Conservation (phyloP, 2,113 vertebrate species). For the Empidonax traillii region DNA sequence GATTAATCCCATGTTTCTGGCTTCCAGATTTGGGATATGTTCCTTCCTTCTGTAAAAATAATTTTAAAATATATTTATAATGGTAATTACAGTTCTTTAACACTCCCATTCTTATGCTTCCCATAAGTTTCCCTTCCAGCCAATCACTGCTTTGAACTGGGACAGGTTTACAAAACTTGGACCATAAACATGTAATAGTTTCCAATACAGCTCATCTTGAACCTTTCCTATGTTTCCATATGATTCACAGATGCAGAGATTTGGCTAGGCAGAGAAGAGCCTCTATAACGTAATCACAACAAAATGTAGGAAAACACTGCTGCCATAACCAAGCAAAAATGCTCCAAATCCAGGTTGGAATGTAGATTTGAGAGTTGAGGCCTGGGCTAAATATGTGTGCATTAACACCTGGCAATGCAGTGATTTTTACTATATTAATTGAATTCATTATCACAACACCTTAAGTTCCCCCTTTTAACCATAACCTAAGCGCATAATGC, state of each 20-base stretch:
- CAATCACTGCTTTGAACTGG: background rate
- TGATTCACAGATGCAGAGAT: background rate
- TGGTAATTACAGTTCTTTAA: background rate
- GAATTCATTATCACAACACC: background rate
- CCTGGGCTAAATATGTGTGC: background rate
- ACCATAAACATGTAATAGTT: background rate
- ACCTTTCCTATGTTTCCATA: background rate
- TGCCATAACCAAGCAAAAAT: background rate
- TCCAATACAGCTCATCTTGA: background rate
- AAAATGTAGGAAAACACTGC: fast-evolving
- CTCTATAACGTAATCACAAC: background rate
- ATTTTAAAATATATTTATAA: background rate
- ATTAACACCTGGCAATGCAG: background rate
- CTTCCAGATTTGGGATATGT: background rate
- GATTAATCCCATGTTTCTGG: background rate
- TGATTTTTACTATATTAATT: background rate
- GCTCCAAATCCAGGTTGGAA: background rate
- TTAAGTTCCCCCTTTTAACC: background rate
- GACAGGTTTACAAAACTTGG: background rate
- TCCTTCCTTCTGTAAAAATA: background rate
- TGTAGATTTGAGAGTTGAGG: fast-evolving
- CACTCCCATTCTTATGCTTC: background rate
- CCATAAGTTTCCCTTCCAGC: background rate
- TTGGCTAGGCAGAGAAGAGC: background rate
- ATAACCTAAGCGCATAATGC: fast-evolving